Evolutionary conservation across 2,888 invertebrate species (phyloP), one percentile per base, ranked within the genome.

Genomic region (Trisateles emortualis): DNA sequence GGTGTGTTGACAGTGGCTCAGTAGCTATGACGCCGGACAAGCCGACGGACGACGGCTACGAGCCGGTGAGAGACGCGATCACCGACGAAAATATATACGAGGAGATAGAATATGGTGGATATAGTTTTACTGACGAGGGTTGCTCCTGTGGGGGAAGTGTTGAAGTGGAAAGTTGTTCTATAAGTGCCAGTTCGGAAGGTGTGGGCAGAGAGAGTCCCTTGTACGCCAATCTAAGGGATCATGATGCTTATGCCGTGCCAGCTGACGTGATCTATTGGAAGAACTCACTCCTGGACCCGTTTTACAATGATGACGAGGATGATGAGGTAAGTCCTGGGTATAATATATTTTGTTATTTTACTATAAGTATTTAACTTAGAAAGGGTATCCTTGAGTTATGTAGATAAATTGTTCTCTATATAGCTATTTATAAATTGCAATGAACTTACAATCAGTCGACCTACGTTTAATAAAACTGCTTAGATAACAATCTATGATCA

Each of bases 201-300:
- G 84, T 83, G 1, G 90, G 84, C 0, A 75, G 91, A 49, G 93
- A 92, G 57, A 92, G 92, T 56, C 93, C 93, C 9, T 48, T 93
- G 36, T 93, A 93, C 68, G 90, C 87, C 9, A 93, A 93, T 59
- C 68, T 93, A 54, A 80, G 87, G 68, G 93, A 94, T 52, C 83
- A 89, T 62, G 86, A 93, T 55, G 92, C 93, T 8, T 92, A 91
- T 49, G 90, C 90, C n/a, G 64, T 93, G 1, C 83, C 93, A 0
- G 79, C 90, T 1, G 93, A 94, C 74, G 94, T 94, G 43, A 86
- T 94, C 30, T 87, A 81, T 67, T 94, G 94, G 94, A 93, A 93
- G 83, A 90, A 91, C 59, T 70, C 87, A 42, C 85, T 94, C 17
- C 67, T 88, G 65, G 89, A 93, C 61, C 91, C 92, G 1, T 93